A percentile compares a stretch with the other conserved stretches of the same genome.
These are phyloP conservation scores for Heliothis subflexa DNA, from an alignment of 1,140 invertebrate genomes.

Conservation along the genomic window DNA sequence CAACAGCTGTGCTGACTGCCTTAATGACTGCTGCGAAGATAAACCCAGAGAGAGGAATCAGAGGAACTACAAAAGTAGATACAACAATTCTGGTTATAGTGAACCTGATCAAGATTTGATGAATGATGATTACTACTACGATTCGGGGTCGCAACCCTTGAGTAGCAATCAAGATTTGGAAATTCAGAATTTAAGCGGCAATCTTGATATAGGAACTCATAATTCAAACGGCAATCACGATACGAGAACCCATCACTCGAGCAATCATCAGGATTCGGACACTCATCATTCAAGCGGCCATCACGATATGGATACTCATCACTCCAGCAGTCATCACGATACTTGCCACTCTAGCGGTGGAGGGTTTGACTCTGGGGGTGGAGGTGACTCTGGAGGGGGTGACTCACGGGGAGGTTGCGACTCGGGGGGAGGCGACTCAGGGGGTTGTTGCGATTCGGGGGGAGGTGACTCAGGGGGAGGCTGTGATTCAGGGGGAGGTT, in stretches of 20 bases:
- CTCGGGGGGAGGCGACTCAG: constrained; percentile 25
- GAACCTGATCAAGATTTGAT: background rate
- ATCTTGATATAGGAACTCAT: background rate
- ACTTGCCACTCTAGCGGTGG: background rate
- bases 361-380: constrained; percentile 2
- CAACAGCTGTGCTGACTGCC: constrained; percentile 43
- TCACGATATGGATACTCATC: constrained; percentile 1
- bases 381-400: constrained; percentile 17
- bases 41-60: constrained; percentile 29
- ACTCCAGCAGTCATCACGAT: constrained; percentile 12
- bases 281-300: background rate
- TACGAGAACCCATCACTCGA: background rate
- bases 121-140: background rate
- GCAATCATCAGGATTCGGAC: background rate
- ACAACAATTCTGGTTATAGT: background rate
- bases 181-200: background rate
- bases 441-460: constrained; percentile 24
- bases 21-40: constrained; percentile 31
- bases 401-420: constrained; percentile 33
- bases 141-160: background rate
- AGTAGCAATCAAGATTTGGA: background rate
- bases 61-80: constrained; percentile 14
- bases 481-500: background rate
- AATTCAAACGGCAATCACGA: background rate
- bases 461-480: background rate